phyloP scores from a whole-genome alignment of 2,113 vertebrate species.

The Dicerorhinus sumatrensis region DNA sequence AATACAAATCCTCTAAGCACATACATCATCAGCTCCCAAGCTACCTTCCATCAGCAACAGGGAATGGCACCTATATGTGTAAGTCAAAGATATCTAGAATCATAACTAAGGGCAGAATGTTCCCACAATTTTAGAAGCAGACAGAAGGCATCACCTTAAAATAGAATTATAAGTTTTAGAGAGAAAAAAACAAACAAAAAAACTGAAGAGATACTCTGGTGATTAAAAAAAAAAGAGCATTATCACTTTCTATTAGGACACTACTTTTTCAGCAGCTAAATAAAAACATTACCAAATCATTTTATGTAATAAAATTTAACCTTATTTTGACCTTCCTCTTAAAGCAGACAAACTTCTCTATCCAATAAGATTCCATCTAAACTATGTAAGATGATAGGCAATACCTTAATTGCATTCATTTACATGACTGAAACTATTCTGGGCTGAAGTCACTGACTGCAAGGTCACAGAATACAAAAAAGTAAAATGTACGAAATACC shows the following conservation, averaged over 20 bases:
- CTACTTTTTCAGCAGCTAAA: constrained; percentile 84
- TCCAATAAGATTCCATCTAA: constrained; percentile 90
- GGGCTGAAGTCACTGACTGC: constrained; percentile 89
- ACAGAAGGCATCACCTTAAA: constrained; percentile 26
- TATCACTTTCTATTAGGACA: constrained; percentile 84
- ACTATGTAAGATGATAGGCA: constrained; percentile 91
- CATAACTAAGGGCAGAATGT: background rate
- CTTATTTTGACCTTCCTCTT: constrained; percentile 90
- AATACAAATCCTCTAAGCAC: background rate
- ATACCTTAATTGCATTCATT: constrained; percentile 94
- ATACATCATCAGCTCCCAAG: background rate
- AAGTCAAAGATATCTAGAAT: constrained; percentile 24
- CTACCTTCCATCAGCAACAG: background rate
- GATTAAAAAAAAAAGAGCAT: constrained; percentile 76
- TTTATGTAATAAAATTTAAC: constrained; percentile 87
- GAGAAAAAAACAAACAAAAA: constrained; percentile 64
- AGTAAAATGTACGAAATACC: constrained; percentile 81
- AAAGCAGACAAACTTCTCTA: constrained; percentile 91
- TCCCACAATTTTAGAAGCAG: background rate
- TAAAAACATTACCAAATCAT: constrained; percentile 86
- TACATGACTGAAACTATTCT: constrained; percentile 92
- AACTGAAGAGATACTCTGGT: constrained; percentile 69
- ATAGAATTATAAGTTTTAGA: background rate
- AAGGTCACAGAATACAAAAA: constrained; percentile 89
- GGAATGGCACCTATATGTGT: background rate